Evolutionary conservation across 2,797 vertebrate species (phyloP), one percentile per base, ranked within the genome.

Genomic region (Bradypodion pumilum): DNA sequence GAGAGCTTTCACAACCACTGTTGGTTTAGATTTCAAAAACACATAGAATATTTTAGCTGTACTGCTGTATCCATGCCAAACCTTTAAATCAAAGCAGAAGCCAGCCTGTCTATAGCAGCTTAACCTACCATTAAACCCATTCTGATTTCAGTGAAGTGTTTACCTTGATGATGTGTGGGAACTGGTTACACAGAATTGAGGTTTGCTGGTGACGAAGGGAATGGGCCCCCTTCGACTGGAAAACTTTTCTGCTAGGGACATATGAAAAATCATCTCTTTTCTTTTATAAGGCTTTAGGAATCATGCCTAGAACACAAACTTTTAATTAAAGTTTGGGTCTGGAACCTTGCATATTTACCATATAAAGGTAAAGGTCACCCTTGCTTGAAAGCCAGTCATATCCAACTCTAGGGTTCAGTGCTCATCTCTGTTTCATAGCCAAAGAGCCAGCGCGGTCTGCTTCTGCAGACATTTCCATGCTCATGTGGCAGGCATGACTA

Each of bases 11-110:
- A 27, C 82, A 0, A 1, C 73, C 81, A 60, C 44, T 9, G 42
- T 85, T 25, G 32, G 10, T 15, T 82, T 85, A 13, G 63, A 15
- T 75, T 90, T 81, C 46, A 29, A 32, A 3, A 37, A 68, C 4
- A 78, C 72, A 84, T 23, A 32, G 13, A 40, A 0, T 81, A 74
- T 62, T 77, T 80, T 27, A 82, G 59, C 63, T 68, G 19, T n/a
- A 1, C 1, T 42, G 59, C 77, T 32, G 72, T 60, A 59, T 76
- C 52, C 49, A 80, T 62, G 80, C 44, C 40, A 68, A 85, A 81
- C 15, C 70, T 79, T 80, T 44, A 76, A 86, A 76, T 79, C 37
- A 35, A 75, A 83, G 80, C 52, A 82, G 86, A 73, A 91, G 75
- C 27, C 80, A 83, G 87, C 27, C 37, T 49, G 72, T 32, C 86